These are phyloP conservation scores for Drosophila maculinotata DNA, from an alignment of 2,888 invertebrate genomes.

Conservation along the genomic window DNA sequence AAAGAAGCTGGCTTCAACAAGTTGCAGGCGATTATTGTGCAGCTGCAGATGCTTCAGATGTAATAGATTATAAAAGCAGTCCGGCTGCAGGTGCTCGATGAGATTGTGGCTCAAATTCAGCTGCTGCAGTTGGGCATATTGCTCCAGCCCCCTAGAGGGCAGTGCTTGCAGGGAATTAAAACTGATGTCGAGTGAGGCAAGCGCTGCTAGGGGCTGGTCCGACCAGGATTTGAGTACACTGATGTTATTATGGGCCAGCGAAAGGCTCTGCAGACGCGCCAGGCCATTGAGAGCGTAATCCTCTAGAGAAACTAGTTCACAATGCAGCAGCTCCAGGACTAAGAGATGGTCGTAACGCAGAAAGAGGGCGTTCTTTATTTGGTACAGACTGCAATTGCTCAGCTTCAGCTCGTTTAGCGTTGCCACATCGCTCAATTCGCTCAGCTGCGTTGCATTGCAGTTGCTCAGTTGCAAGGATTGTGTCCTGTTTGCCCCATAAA, in stretches of 20 bases:
- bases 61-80: constrained; percentile 70
- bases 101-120: constrained; percentile 82
- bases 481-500: constrained; percentile 11
- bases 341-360: constrained; percentile 68
- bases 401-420: constrained; percentile 60
- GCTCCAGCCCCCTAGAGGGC: constrained; percentile 63
- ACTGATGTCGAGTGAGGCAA: constrained; percentile 79
- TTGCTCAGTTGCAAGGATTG: constrained; percentile 51
- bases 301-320: constrained; percentile 67
- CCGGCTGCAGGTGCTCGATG: constrained; percentile 72
- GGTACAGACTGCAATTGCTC: constrained; percentile 72
- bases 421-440: constrained; percentile 34
- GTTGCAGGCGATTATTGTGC: constrained; percentile 77
- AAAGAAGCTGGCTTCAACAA: constrained; percentile 71
- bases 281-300: constrained; percentile 82
- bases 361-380: constrained; percentile 81
- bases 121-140: constrained; percentile 82
- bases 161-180: constrained; percentile 75
- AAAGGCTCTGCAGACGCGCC: constrained; percentile 71
- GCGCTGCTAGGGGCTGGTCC: constrained; percentile 70
- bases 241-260: constrained; percentile 81
- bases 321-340: constrained; percentile 76
- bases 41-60: constrained; percentile 83
- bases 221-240: constrained; percentile 81
- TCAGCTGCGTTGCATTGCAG: constrained; percentile 58